Evolutionary conservation across 2,797 vertebrate genomes (phyloP).

Genomic region (Melanitta fusca): DNA sequence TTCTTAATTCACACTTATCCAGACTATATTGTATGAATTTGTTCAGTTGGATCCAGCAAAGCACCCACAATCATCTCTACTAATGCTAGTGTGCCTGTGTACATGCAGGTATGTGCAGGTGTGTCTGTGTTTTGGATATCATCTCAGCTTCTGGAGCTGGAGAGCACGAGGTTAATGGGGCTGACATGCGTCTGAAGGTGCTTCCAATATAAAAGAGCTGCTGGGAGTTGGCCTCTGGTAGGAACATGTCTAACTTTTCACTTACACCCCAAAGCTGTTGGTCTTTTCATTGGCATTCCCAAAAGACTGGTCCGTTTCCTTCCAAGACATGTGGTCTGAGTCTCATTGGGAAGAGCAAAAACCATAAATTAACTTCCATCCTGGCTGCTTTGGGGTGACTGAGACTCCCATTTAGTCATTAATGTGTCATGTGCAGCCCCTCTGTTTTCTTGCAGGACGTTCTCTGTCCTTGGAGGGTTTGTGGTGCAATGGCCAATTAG

Average conservation of each 20-base stretch:
- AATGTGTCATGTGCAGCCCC: not conserved
- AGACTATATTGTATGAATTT: not conserved
- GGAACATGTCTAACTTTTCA: not conserved
- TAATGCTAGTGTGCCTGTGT: not conserved
- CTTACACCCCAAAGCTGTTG: not conserved
- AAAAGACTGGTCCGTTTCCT: not conserved
- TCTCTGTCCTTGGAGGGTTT: not conserved
- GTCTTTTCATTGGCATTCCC: not conserved
- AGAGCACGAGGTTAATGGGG: not conserved
- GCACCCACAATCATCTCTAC: not conserved
- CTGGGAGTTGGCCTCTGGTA: not conserved
- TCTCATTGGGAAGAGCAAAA: too few species aligned
- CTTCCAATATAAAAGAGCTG: not conserved
- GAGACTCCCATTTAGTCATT: not conserved
- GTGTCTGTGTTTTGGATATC: not conserved
- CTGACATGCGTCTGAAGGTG: not conserved
- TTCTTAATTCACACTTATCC: not conserved
- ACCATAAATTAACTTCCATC: not conserved
- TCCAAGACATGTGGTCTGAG: not conserved
- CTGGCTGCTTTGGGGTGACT: not conserved
- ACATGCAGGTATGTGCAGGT: too few species aligned
- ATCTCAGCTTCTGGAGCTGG: not conserved
- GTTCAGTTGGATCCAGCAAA: not conserved
- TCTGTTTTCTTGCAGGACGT: not conserved
- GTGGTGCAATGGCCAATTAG: not conserved